Conservation (phyloP, 2,113 vertebrate species). For the Callorhinus ursinus region DNA sequence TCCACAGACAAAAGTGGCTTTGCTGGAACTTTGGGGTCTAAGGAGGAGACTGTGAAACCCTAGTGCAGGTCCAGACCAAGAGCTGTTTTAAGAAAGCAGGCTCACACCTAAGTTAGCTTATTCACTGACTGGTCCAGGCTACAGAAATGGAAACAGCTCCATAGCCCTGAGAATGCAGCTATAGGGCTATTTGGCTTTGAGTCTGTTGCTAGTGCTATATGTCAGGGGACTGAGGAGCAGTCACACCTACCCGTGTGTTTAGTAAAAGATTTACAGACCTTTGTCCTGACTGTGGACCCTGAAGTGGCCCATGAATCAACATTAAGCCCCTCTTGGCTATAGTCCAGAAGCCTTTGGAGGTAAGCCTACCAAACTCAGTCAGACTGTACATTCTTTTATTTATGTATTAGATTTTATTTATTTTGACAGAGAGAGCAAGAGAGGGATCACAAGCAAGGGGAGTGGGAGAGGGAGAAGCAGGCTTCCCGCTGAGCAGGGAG, state of each 20-base stretch:
- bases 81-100: background rate
- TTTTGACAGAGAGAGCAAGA: too few relatives aligned
- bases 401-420: too few relatives aligned
- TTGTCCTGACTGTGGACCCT: background rate
- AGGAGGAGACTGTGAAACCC: background rate
- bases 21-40: background rate
- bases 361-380: too few relatives aligned
- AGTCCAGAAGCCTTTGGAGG: too few relatives aligned
- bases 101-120: background rate
- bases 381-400: too few relatives aligned
- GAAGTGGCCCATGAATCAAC: background rate
- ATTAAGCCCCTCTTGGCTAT: background rate
- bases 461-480: too few relatives aligned
- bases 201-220: background rate
- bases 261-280: background rate
- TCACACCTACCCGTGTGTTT: background rate
- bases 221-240: background rate
- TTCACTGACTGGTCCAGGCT: background rate
- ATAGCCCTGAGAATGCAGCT: background rate
- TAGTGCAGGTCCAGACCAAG: background rate
- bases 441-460: too few relatives aligned
- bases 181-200: background rate
- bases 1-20: background rate
- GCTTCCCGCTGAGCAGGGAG: too few relatives aligned
- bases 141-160: background rate